phyloP scores from a whole-genome alignment of 2,113 vertebrate genomes.

The Epinephelus cyanopodus region DNA sequence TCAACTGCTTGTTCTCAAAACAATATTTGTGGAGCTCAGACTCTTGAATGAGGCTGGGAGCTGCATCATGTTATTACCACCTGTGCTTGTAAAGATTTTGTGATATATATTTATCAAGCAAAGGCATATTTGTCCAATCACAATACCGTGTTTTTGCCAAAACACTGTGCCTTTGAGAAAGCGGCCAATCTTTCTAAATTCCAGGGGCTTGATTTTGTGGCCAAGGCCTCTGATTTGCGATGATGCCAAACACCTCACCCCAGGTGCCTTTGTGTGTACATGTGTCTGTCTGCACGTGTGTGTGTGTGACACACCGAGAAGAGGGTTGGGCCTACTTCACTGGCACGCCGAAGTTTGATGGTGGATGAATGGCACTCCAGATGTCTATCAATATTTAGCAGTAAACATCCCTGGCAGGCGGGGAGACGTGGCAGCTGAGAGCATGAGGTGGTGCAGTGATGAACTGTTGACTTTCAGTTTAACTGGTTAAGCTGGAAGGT shows the following conservation, averaged over 20 bases:
- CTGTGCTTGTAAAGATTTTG: slow-evolving; percentile 28
- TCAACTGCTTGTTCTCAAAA: slow-evolving; percentile 43
- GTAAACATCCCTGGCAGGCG: slow-evolving; percentile 81
- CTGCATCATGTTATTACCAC: slow-evolving; percentile 55
- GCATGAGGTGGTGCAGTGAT: slow-evolving; percentile 67
- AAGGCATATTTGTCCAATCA: slow-evolving; percentile 66
- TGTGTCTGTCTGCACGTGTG: slow-evolving; percentile 29
- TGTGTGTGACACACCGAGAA: slow-evolving; percentile 34
- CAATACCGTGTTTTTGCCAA: slow-evolving; percentile 60
- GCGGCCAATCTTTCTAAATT: slow-evolving; percentile 64
- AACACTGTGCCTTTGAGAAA: slow-evolving; percentile 70
- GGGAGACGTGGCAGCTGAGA: slow-evolving; percentile 80
- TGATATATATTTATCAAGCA: slow-evolving; percentile 57
- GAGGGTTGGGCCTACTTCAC: slow-evolving; percentile 75
- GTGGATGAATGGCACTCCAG: slow-evolving; percentile 81
- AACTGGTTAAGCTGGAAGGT: slow-evolving; percentile 62
- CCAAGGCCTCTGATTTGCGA: slow-evolving; percentile 64
- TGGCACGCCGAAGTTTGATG: slow-evolving; percentile 75
- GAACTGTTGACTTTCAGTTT: slow-evolving; percentile 64
- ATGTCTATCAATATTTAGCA: slow-evolving; percentile 89
- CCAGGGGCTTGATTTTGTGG: slow-evolving; percentile 51
- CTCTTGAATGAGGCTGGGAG: slow-evolving; percentile 10
- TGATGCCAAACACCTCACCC: slow-evolving; percentile 55
- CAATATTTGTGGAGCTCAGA: slow-evolving; percentile 46
- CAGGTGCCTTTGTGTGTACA: slow-evolving; percentile 52